A percentile compares a stretch with the other conserved stretches of the same genome.
Conservation (phyloP, 2,797 vertebrate genomes). For the Acanthurus leucopareius region DNA sequence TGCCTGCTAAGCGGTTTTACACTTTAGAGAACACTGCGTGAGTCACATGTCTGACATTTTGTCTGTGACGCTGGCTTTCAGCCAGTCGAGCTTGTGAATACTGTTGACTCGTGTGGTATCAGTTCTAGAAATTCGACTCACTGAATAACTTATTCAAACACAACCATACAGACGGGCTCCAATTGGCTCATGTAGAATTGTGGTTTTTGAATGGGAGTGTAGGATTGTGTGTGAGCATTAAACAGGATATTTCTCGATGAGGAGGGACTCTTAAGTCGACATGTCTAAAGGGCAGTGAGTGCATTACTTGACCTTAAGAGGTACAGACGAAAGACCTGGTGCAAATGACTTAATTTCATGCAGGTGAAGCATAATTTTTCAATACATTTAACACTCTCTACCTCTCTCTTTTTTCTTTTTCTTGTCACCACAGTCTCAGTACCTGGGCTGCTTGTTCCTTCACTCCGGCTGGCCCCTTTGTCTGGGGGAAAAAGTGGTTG, state of each 20-base stretch:
- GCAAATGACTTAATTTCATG: background rate
- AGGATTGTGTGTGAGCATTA: slow-evolving; percentile 11
- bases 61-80: slow-evolving; percentile 28
- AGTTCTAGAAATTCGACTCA: slow-evolving; percentile 63
- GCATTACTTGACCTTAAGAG: background rate
- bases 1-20: slow-evolving; percentile 65
- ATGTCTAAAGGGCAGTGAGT: slow-evolving; percentile 4
- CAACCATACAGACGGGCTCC: slow-evolving; percentile 16
- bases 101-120: slow-evolving; percentile 45
- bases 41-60: slow-evolving; percentile 72
- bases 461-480: slow-evolving; percentile 95
- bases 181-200: slow-evolving; percentile 11
- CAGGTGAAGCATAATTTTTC: background rate
- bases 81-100: slow-evolving; percentile 47
- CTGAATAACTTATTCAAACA: slow-evolving; percentile 29
- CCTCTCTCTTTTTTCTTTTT: background rate
- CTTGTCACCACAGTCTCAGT: slow-evolving; percentile 87
- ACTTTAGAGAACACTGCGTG: slow-evolving; percentile 46
- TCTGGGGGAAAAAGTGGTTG: slow-evolving; percentile 91
- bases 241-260: background rate
- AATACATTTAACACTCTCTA: background rate
- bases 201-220: slow-evolving; percentile 40
- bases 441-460: slow-evolving; percentile 93
- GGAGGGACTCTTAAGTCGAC: slow-evolving; percentile 5
- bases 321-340: slow-evolving; percentile 1